Evolutionary conservation across 2,113 vertebrate species (phyloP).

Genomic region (Nymphicus hollandicus): DNA sequence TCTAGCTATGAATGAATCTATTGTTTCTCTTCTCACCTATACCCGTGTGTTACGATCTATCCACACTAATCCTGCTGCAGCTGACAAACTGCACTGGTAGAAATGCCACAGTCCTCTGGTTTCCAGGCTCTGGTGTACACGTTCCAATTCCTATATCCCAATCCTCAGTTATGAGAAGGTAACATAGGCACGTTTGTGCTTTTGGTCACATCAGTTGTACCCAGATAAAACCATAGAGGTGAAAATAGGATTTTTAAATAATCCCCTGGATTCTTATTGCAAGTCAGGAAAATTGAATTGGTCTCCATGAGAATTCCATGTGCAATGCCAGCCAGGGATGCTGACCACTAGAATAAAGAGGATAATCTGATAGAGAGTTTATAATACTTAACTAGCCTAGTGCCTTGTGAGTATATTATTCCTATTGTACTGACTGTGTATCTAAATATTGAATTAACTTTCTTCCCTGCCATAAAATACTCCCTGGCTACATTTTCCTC

Average conservation of each 20-base stretch:
- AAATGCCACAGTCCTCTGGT: neutral
- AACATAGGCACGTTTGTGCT: neutral
- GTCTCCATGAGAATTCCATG: neutral
- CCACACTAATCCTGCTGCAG: neutral
- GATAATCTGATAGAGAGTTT: slow-evolving; percentile 5
- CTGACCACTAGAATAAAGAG: slow-evolving; percentile 11
- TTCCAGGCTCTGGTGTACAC: neutral
- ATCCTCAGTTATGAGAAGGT: neutral
- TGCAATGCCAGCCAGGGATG: neutral
- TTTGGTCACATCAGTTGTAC: neutral
- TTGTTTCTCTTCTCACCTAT: neutral
- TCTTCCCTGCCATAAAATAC: neutral
- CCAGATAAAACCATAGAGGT: neutral
- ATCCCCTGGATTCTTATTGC: neutral
- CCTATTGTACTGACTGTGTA: neutral
- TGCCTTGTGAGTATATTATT: neutral
- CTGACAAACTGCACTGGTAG: neutral
- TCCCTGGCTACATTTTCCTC: neutral
- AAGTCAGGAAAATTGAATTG: slow-evolving; percentile 24
- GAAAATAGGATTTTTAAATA: slow-evolving; percentile 29
- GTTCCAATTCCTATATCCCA: neutral
- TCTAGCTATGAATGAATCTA: neutral
- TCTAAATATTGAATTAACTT: slow-evolving; percentile 22
- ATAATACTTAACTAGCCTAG: slow-evolving; percentile 6
- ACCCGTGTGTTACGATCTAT: neutral